Percentiles rank a stretch among this genome's conserved stretches.
phyloP scores from a whole-genome alignment of 2,113 vertebrate species.

The Chaetodon auriga region DNA sequence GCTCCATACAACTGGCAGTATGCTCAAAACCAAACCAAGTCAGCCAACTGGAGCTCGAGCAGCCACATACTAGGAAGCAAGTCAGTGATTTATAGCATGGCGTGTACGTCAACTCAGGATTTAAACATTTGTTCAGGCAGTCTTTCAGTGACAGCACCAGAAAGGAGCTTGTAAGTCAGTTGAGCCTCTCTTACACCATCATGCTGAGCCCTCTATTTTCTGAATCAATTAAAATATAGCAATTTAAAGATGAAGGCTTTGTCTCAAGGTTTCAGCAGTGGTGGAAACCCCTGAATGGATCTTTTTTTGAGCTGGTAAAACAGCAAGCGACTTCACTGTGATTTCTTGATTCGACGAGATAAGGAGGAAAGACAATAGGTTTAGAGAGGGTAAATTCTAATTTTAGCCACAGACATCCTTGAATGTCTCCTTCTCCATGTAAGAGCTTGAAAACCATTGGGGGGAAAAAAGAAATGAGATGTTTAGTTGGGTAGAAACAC shows the following conservation, averaged over 20 bases:
- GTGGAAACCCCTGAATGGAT: background rate
- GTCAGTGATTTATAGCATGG: constrained; percentile 15
- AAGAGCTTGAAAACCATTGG: constrained; percentile 5
- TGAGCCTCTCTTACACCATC: background rate
- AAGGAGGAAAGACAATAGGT: background rate
- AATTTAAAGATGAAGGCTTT: background rate
- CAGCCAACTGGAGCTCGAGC: constrained; percentile 23
- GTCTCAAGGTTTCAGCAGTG: background rate
- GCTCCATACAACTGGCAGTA: constrained; percentile 33
- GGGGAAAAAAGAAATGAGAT: background rate
- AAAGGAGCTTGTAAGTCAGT: background rate
- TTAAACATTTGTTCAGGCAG: constrained; percentile 41
- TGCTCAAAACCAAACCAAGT: constrained; percentile 46
- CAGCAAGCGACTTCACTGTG: background rate
- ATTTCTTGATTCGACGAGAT: constrained; percentile 8
- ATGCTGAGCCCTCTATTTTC: background rate
- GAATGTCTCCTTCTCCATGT: constrained; percentile 1
- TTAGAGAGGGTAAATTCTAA: background rate
- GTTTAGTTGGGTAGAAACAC: constrained; percentile 21
- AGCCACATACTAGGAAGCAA: constrained; percentile 41
- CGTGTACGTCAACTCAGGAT: constrained; percentile 16
- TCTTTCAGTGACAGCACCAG: background rate
- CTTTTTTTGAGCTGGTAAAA: constrained; percentile 6
- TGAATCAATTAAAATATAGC: background rate
- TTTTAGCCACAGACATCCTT: constrained; percentile 15